Evolutionary conservation across 2,888 invertebrate genomes (phyloP).

Genomic region (Metalampra italica): DNA sequence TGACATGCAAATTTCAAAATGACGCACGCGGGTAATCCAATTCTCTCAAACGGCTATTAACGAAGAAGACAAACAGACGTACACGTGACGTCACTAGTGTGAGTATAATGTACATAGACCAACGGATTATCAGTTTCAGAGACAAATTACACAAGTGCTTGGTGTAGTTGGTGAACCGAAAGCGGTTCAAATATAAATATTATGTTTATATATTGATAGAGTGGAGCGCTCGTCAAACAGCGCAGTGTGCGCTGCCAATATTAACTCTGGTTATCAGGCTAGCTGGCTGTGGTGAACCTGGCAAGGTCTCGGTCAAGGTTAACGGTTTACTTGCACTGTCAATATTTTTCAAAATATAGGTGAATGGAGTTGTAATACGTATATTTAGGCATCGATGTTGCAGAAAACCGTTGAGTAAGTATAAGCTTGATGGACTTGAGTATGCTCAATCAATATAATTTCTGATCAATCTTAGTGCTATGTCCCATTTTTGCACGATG

Average conservation of each 20-base stretch:
- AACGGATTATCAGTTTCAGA: slow-evolving; percentile 69
- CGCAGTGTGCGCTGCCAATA: slow-evolving; percentile 71
- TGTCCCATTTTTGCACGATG: too few relatives aligned
- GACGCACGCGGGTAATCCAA: neutral
- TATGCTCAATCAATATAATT: too few relatives aligned
- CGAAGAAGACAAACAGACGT: slow-evolving; percentile 20
- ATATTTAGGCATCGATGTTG: too few relatives aligned
- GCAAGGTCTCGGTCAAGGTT: slow-evolving; percentile 68
- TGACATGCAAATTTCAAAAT: neutral
- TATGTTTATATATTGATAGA: slow-evolving; percentile 79
- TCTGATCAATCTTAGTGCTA: too few relatives aligned
- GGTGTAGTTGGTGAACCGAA: slow-evolving; percentile 48
- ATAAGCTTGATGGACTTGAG: too few relatives aligned
- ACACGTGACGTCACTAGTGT: slow-evolving; percentile 23
- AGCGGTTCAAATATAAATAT: slow-evolving; percentile 74
- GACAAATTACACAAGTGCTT: slow-evolving; percentile 67
- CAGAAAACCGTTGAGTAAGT: too few relatives aligned
- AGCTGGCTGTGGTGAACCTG: slow-evolving; percentile 51
- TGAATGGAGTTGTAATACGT: neutral
- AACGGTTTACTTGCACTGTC: slow-evolving; percentile 41
- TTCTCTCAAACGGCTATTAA: neutral
- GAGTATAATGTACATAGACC: slow-evolving; percentile 39
- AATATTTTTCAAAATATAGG: slow-evolving; percentile 44
- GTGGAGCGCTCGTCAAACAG: slow-evolving; percentile 73
- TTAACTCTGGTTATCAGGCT: slow-evolving; percentile 74